phyloP scores from a whole-genome alignment of 2,113 vertebrate species.

The Macaca nemestrina region DNA sequence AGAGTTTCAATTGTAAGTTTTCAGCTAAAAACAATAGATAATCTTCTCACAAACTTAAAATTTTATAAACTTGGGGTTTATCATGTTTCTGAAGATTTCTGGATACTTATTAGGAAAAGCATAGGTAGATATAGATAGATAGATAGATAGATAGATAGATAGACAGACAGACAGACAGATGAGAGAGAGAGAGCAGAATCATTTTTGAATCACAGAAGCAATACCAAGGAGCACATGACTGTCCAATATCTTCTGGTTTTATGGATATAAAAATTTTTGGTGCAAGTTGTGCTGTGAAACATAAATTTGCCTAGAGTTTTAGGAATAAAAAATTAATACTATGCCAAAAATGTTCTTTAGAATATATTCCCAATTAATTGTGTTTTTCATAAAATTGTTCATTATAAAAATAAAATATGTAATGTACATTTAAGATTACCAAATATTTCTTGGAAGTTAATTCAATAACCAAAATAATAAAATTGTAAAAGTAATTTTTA shows the following conservation, averaged over 20 bases:
- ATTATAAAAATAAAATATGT: background rate
- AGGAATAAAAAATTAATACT: background rate
- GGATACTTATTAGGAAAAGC: background rate
- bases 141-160: too few relatives aligned
- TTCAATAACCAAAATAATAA: background rate
- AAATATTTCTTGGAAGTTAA: background rate
- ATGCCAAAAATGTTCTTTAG: background rate
- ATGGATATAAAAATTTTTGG: background rate
- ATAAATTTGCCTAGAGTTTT: background rate
- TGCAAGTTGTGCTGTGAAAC: background rate
- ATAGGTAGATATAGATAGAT: background rate
- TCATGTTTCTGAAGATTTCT: background rate
- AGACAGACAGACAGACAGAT: fast-evolving
- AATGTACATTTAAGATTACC: background rate
- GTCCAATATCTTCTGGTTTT: background rate
- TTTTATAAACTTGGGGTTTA: constrained; percentile 42
- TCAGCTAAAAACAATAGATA: background rate
- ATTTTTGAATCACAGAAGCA: constrained; percentile 28
- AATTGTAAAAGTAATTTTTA: background rate
- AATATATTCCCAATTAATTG: background rate
- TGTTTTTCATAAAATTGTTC: background rate
- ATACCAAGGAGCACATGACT: background rate
- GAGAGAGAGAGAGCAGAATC: background rate
- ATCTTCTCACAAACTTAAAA: constrained; percentile 55
- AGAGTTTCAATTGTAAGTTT: constrained; percentile 58